Percentiles rank a stretch among this genome's conserved stretches.
Conservation (phyloP, 2,888 invertebrate genomes). For the Eubasilissa splendida region DNA sequence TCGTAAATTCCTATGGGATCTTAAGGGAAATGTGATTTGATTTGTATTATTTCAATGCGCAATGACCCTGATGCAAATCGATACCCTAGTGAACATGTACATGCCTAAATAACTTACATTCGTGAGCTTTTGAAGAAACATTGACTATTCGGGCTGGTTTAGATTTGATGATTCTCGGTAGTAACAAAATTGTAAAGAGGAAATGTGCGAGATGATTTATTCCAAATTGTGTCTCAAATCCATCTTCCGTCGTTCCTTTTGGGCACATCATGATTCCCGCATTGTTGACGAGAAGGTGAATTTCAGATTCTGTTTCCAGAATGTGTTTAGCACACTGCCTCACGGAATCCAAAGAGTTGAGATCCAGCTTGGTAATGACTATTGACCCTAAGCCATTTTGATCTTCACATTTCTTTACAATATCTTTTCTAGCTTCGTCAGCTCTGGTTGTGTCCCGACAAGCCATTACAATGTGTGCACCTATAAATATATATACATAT, state of each 20-base stretch:
- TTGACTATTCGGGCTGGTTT: slow-evolving; percentile 71
- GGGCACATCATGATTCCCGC: slow-evolving; percentile 76
- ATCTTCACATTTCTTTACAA: slow-evolving; percentile 61
- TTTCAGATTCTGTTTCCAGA: slow-evolving; percentile 63
- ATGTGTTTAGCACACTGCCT: slow-evolving; percentile 65
- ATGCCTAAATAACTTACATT: slow-evolving; percentile 60
- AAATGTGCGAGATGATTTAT: slow-evolving; percentile 75
- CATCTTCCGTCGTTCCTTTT: slow-evolving; percentile 68
- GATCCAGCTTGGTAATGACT: slow-evolving; percentile 63
- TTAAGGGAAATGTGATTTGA: too few relatives aligned
- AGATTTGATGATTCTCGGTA: slow-evolving; percentile 71
- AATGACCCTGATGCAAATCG: neutral
- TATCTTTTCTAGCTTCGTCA: slow-evolving; percentile 60
- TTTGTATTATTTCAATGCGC: neutral
- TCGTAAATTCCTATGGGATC: too few relatives aligned
- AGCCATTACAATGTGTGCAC: slow-evolving; percentile 74
- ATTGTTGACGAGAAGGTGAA: slow-evolving; percentile 68
- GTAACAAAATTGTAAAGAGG: slow-evolving; percentile 69
- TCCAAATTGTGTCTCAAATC: slow-evolving; percentile 74
- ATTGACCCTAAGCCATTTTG: slow-evolving; percentile 63
- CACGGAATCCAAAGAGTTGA: slow-evolving; percentile 65
- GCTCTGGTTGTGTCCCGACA: slow-evolving; percentile 71
- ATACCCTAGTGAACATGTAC: neutral
- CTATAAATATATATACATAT: slow-evolving; percentile 59
- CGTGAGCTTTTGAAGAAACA: slow-evolving; percentile 71